Conservation (phyloP, 2,888 invertebrate species). For the Morpho helenor region DNA sequence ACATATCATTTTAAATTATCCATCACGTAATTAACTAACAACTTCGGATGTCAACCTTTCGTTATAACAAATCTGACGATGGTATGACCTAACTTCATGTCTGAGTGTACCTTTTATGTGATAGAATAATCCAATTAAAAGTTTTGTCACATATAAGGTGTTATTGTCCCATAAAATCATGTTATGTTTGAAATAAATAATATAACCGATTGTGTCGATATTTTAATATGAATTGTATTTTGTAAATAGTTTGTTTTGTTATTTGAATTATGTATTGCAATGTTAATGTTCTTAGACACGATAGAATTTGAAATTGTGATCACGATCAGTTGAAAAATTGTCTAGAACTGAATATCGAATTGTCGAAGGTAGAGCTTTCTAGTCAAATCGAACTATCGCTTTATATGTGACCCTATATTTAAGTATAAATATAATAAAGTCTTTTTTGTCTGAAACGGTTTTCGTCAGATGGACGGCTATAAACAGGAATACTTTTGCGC, state of each 20-base stretch:
- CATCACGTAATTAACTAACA: not conserved
- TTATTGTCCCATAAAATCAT: too few relatives aligned
- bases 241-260: slow-evolving; percentile 72
- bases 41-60: not conserved
- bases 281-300: slow-evolving; percentile 66
- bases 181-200: too few relatives aligned
- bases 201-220: slow-evolving; percentile 46
- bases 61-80: too few relatives aligned
- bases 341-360: slow-evolving; percentile 23
- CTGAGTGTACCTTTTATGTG: too few relatives aligned
- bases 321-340: slow-evolving; percentile 18
- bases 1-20: slow-evolving; percentile 61
- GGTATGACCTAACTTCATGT: too few relatives aligned
- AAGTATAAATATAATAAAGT: slow-evolving; percentile 13
- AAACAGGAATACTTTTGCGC: slow-evolving; percentile 3
- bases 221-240: slow-evolving; percentile 52
- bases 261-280: slow-evolving; percentile 67
- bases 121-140: too few relatives aligned
- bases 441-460: slow-evolving; percentile 13
- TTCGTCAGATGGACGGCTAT: slow-evolving; percentile 4
- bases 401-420: slow-evolving; percentile 24
- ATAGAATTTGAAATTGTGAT: slow-evolving; percentile 39
- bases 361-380: slow-evolving; percentile 21
- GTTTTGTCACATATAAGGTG: too few relatives aligned
- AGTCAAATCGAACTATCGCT: slow-evolving; percentile 22